A percentile compares a stretch with the other conserved stretches of the same genome.
Conservation (phyloP, 35 echinoderm and acorn worm genomes). For the Antedon bifida region DNA sequence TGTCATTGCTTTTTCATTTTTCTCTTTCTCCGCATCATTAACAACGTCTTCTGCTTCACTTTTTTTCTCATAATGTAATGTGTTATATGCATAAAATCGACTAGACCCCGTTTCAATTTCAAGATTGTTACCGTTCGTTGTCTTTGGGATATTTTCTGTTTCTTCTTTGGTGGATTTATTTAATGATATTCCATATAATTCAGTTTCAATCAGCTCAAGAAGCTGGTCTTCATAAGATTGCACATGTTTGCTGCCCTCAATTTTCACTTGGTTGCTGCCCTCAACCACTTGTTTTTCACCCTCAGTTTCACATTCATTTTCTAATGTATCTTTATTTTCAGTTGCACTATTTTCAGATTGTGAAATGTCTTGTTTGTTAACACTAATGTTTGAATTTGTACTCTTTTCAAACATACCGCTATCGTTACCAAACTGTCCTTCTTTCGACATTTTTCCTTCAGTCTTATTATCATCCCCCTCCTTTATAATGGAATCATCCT, state of each 20-base stretch:
- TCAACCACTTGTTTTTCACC: too few species aligned
- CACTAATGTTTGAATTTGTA: background rate
- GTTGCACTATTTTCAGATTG: background rate
- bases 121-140: background rate
- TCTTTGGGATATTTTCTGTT: background rate
- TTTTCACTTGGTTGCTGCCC: too few species aligned
- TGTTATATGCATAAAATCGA: background rate
- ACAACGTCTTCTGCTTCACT: background rate
- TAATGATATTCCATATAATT: slow-evolving; percentile 42
- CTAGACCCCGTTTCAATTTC: background rate
- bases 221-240: slow-evolving; percentile 53
- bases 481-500: background rate
- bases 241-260: background rate
- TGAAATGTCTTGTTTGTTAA: background rate
- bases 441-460: background rate
- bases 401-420: background rate
- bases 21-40: background rate
- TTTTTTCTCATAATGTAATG: background rate
- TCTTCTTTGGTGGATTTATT: background rate
- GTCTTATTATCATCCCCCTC: background rate
- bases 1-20: background rate
- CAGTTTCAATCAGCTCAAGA: slow-evolving; percentile 70
- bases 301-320: background rate
- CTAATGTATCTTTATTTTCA: background rate
- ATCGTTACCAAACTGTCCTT: background rate